Percentiles rank a stretch among this genome's conserved stretches.
Evolutionary conservation across 2,888 invertebrate species (phyloP).

Genomic region (Tetranychus truncatus): DNA sequence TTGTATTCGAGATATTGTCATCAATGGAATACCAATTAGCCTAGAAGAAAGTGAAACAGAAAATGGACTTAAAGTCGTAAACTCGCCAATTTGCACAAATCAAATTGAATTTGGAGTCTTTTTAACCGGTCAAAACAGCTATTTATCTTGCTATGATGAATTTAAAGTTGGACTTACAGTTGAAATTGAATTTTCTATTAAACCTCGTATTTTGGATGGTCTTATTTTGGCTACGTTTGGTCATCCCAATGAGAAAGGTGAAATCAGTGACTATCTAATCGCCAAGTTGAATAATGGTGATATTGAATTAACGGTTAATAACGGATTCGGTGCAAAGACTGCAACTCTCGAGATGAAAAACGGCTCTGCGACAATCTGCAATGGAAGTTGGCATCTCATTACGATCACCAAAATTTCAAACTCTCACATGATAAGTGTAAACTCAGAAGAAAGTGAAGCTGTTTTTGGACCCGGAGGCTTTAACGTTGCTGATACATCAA

Average conservation of each 20-base stretch:
- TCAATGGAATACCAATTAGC: constrained; percentile 18
- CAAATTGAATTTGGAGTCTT: constrained; percentile 60
- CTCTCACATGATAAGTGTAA: constrained; percentile 66
- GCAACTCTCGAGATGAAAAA: constrained; percentile 47
- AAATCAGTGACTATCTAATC: constrained; percentile 59
- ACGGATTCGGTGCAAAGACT: constrained; percentile 54
- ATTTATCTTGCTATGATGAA: constrained; percentile 45
- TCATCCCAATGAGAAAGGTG: constrained; percentile 52
- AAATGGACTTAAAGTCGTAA: constrained; percentile 41
- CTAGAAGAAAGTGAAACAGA: constrained; percentile 35
- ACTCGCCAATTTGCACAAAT: constrained; percentile 58
- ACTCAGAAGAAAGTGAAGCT: constrained; percentile 52
- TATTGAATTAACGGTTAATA: neutral
- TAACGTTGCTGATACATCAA: constrained; percentile 54
- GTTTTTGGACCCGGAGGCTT: constrained; percentile 35
- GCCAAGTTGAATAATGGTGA: constrained; percentile 68
- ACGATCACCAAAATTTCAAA: constrained; percentile 65
- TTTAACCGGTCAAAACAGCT: constrained; percentile 47
- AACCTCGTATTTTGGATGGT: constrained; percentile 64
- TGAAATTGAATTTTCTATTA: constrained; percentile 62
- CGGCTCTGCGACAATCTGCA: constrained; percentile 55
- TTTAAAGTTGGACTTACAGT: constrained; percentile 61
- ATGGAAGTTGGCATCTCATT: constrained; percentile 85
- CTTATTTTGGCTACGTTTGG: constrained; percentile 38
- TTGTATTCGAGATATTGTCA: constrained; percentile 49